Evolutionary conservation across 1,140 invertebrate genomes (phyloP), one percentile per base, ranked within the genome.

Genomic region (Galleria mellonella): DNA sequence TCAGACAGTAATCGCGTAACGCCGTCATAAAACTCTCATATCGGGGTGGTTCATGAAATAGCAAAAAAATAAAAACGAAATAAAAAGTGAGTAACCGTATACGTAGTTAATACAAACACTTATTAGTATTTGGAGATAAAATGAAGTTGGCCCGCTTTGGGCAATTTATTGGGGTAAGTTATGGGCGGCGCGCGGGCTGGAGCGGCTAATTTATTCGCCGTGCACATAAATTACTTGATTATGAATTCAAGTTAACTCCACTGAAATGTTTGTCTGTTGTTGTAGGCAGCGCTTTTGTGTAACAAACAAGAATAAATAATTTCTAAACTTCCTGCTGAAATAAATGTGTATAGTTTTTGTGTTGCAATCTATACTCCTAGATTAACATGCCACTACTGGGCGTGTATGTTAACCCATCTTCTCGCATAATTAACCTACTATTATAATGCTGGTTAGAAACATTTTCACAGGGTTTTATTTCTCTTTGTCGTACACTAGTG

Each of bases 141-240:
- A 81, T 84, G 76, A 82, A 82, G 78, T 85, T 82, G 56, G 78
- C 76, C 70, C 78, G 75, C 75, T 83, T 83, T 77, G 62, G 78
- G 75, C 77, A 83, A 82, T 85, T 85, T 82, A 82, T 85, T 75
- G 72, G 74, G 73, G 78, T 83, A 82, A 83, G 78, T 85, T 76
- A 83, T 83, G 76, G 75, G 64, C 71, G 81, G 65, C 69, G 73
- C 74, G 77, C 79, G 73, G 78, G 66, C 76, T 72, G 59, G 70
- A 67, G 69, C 71, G 73, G 69, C 75, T 85, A 85, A 85, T 85
- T 85, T 85, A 85, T 85, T 82, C 82, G 75, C 71, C 78, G 76
- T 83, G 77, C 78, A 85, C 78, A 85, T 85, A 83, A 85, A 85
- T 85, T 85, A 85, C 82, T 83, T 81, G 78, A 85, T 85, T 85